These are phyloP conservation scores for Augochlora pura DNA, from an alignment of 1,140 invertebrate species.

Conservation along the genomic window DNA sequence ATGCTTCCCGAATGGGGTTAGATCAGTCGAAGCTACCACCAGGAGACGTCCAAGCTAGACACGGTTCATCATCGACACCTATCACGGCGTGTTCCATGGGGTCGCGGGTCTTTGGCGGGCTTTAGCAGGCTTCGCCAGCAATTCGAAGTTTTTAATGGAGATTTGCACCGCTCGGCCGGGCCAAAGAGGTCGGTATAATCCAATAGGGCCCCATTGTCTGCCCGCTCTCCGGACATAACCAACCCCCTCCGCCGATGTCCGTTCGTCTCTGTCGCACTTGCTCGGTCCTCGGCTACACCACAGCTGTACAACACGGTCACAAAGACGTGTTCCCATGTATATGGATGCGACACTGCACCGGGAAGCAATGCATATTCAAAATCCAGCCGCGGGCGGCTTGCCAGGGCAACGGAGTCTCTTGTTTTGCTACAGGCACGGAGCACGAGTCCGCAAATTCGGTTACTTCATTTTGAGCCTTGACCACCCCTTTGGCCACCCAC, in stretches of 20 bases:
- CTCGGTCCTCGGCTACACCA: slow-evolving; percentile 27
- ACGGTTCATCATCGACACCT: background rate
- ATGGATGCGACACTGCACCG: slow-evolving; percentile 66
- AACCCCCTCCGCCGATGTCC: background rate
- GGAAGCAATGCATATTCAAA: slow-evolving; percentile 80
- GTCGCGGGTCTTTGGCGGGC: too few species aligned
- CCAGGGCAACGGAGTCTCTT: slow-evolving; percentile 69
- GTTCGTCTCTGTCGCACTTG: background rate
- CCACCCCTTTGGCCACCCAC: slow-evolving; percentile 43
- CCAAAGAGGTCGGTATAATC: slow-evolving; percentile 76
- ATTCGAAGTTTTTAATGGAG: slow-evolving; percentile 75
- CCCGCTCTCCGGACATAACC: slow-evolving; percentile 64
- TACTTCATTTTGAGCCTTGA: slow-evolving; percentile 76
- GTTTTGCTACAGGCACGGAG: slow-evolving; percentile 72
- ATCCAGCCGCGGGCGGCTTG: slow-evolving; percentile 76
- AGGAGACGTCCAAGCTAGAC: slow-evolving; percentile 17
- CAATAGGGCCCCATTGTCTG: slow-evolving; percentile 75
- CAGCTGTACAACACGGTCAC: slow-evolving; percentile 52
- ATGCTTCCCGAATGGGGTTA: background rate
- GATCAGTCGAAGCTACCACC: background rate
- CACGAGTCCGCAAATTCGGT: slow-evolving; percentile 77
- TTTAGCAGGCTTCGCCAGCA: slow-evolving; percentile 34
- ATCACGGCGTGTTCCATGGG: background rate
- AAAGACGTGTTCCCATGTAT: slow-evolving; percentile 62
- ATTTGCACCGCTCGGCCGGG: slow-evolving; percentile 69